Percentiles rank a stretch among this genome's conserved stretches.
Conservation (phyloP, 2,888 invertebrate genomes). For the Lymantria dispar region DNA sequence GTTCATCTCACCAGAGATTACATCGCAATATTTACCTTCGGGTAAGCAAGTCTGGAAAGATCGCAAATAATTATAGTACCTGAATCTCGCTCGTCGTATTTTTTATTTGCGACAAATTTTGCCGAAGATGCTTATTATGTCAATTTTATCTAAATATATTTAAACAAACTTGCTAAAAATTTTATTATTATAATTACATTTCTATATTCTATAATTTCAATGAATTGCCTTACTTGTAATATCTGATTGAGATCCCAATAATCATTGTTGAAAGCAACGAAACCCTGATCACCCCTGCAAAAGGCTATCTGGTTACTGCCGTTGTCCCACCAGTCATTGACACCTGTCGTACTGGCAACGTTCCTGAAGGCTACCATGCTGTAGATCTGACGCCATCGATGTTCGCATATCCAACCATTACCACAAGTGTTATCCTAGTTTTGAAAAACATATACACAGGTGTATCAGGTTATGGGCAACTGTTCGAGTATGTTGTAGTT, state of each 20-base stretch:
- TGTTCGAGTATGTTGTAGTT: no score
- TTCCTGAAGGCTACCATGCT: slow-evolving; percentile 91
- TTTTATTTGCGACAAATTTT: no score
- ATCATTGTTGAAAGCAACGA: slow-evolving; percentile 89
- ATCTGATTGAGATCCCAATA: slow-evolving; percentile 80
- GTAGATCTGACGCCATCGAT: slow-evolving; percentile 91
- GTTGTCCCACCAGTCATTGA: slow-evolving; percentile 91
- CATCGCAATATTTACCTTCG: slow-evolving; percentile 91
- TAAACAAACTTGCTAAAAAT: no score
- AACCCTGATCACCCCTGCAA: slow-evolving; percentile 89
- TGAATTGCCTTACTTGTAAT: slow-evolving; percentile 67
- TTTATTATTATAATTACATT: no score
- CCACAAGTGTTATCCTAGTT: slow-evolving; percentile 79
- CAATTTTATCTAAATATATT: no score
- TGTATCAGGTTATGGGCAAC: no score
- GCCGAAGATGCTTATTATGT: no score
- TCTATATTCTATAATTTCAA: no score
- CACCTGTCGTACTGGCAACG: slow-evolving; percentile 78
- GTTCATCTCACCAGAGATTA: slow-evolving; percentile 86
- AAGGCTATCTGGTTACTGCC: slow-evolving; percentile 92
- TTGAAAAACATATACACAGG: not conserved
- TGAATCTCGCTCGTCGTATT: slow-evolving; percentile 6
- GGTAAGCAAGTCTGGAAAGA: slow-evolving; percentile 84
- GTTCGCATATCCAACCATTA: slow-evolving; percentile 92
- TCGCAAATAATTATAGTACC: slow-evolving; percentile 12